Evolutionary conservation across 2,797 vertebrate genomes (phyloP).

Genomic region (Trachurus trachurus): DNA sequence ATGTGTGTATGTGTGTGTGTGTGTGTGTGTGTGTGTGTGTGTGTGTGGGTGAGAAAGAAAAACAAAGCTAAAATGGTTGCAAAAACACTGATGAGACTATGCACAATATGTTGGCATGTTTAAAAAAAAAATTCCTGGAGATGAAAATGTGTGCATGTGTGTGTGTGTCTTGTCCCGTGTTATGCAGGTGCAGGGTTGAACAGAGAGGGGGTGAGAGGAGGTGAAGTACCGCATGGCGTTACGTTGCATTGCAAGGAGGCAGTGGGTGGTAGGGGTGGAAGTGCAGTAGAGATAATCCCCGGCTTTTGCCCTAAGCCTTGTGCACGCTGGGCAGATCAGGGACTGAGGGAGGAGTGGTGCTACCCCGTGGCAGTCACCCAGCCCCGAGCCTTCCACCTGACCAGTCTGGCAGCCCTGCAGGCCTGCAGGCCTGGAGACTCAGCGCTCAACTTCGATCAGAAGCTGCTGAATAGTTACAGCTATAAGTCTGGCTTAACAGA

Average conservation of each 20-base stretch:
- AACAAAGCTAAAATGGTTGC: slow-evolving; percentile 1
- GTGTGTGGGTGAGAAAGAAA: not conserved
- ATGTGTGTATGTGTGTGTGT: not conserved
- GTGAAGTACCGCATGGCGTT: slow-evolving; percentile 21
- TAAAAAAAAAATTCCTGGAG: not conserved
- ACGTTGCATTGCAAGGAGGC: slow-evolving; percentile 44
- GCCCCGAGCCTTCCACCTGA: slow-evolving; percentile 86
- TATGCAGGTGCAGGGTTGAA: slow-evolving; percentile 38
- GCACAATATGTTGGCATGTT: not conserved
- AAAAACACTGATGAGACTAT: not conserved
- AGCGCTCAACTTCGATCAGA: slow-evolving; percentile 57
- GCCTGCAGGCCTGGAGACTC: slow-evolving; percentile 49
- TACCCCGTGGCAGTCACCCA: slow-evolving; percentile 88
- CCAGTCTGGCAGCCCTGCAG: slow-evolving; percentile 66
- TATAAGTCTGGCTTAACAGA: slow-evolving; percentile 47
- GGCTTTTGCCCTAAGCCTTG: slow-evolving; percentile 90
- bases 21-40: not conserved
- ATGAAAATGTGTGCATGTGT: not conserved
- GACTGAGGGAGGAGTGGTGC: slow-evolving; percentile 88
- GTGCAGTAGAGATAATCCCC: slow-evolving; percentile 85
- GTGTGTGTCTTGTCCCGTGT: slow-evolving; percentile 31
- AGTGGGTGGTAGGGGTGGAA: slow-evolving; percentile 83
- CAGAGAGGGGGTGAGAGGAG: slow-evolving; percentile 12
- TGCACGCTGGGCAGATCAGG: slow-evolving; percentile 90
- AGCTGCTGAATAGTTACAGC: slow-evolving; percentile 36